Evolutionary conservation across 2,113 vertebrate genomes (phyloP).

Genomic region (Pterophyllum scalare): DNA sequence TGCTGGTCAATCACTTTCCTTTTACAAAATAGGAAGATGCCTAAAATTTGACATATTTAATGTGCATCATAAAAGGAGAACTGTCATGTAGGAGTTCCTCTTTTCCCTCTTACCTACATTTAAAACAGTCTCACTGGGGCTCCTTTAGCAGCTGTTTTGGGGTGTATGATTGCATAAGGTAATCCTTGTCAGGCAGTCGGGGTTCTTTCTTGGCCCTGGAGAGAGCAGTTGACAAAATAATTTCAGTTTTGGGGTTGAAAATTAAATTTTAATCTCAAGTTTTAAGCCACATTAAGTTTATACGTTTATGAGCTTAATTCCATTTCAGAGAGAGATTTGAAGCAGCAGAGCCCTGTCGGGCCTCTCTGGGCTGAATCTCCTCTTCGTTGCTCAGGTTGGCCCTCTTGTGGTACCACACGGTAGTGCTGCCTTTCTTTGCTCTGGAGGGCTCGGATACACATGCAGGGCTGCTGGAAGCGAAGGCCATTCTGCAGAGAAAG

Average conservation of each 20-base stretch:
- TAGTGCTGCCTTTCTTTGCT: conserved; percentile 97
- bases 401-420: conserved; percentile 97
- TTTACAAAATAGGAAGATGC: background rate
- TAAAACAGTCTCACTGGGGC: background rate
- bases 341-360: background rate
- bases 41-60: too few relatives aligned
- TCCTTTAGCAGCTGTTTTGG: background rate
- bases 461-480: conserved; percentile 92
- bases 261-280: background rate
- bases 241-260: background rate
- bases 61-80: background rate
- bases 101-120: background rate
- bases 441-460: conserved; percentile 93
- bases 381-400: conserved; percentile 84
- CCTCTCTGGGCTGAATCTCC: background rate
- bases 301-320: background rate
- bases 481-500: conserved; percentile 95
- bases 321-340: background rate
- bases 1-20: background rate
- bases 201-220: background rate
- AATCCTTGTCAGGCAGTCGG: background rate
- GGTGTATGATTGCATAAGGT: background rate
- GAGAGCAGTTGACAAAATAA: background rate
- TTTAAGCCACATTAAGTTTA: background rate
- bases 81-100: background rate